phyloP scores from a whole-genome alignment of 2,113 vertebrate species.

The Microtus oregoni region DNA sequence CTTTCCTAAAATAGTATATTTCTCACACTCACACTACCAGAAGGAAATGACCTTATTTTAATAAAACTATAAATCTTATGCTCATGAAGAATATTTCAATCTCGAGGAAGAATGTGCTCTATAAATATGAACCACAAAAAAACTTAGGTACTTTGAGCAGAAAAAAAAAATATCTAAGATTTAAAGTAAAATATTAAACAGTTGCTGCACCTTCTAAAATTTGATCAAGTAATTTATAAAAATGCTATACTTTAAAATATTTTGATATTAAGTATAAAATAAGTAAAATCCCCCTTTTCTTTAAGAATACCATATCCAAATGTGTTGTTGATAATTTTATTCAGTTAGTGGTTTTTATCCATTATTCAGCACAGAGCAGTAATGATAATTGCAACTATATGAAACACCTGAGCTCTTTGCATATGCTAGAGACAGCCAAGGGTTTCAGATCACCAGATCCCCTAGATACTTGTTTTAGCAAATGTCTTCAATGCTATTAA shows the following conservation, averaged over 20 bases:
- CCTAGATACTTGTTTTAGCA: constrained; percentile 7
- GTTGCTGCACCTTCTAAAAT: not conserved
- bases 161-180: not conserved
- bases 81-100: not conserved
- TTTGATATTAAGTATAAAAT: not conserved
- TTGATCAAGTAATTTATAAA: not conserved
- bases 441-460: not conserved
- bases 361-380: not conserved
- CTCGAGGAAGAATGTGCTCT: not conserved
- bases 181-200: not conserved
- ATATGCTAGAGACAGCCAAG: not conserved
- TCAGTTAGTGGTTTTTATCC: not conserved
- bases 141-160: not conserved
- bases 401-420: not conserved
- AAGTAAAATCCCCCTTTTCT: not conserved
- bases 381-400: not conserved
- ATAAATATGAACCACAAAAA: not conserved
- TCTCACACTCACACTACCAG: not conserved
- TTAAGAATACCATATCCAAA: not conserved
- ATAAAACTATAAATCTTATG: not conserved
- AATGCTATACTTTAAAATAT: not conserved
- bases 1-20: not conserved
- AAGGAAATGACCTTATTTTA: not conserved
- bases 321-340: not conserved
- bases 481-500: not conserved